A percentile compares a stretch with the other conserved stretches of the same genome.
phyloP scores from a whole-genome alignment of 2,888 invertebrate genomes.

The Lapara coniferarum region DNA sequence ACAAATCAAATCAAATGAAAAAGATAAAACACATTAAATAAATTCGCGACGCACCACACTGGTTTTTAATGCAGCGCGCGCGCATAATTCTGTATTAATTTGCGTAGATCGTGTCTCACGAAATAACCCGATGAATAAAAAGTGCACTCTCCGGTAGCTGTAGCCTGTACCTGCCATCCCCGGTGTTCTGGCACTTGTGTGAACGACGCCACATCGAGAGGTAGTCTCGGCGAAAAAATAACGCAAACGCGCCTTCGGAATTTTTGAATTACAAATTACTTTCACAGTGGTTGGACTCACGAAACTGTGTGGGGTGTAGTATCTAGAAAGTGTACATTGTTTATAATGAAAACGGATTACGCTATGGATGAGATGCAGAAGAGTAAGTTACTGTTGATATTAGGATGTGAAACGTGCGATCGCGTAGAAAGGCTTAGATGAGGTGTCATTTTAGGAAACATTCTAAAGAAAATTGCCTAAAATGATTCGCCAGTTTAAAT shows the following conservation, averaged over 20 bases:
- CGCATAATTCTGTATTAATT: conserved; percentile 37
- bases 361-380: conserved; percentile 81
- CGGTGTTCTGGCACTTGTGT: conserved; percentile 62
- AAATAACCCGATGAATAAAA: conserved; percentile 53
- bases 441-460: too few species aligned
- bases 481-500: too few species aligned
- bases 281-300: conserved; percentile 58
- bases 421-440: background rate
- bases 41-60: background rate
- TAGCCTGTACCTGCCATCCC: conserved; percentile 58
- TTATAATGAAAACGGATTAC: conserved; percentile 81
- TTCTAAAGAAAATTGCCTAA: too few species aligned
- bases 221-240: conserved; percentile 57
- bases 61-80: background rate
- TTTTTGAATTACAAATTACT: conserved; percentile 71
- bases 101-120: conserved; percentile 47
- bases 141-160: conserved; percentile 57
- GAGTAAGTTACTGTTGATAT: conserved; percentile 62
- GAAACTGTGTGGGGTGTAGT: conserved; percentile 62
- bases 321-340: conserved; percentile 63
- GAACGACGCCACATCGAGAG: conserved; percentile 64
- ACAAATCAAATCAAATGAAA: background rate
- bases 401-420: background rate
- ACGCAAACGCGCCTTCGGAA: conserved; percentile 50
- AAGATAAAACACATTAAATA: background rate